These are phyloP conservation scores for Eubasilissa regina DNA, from an alignment of 1,140 invertebrate genomes.

Conservation along the genomic window DNA sequence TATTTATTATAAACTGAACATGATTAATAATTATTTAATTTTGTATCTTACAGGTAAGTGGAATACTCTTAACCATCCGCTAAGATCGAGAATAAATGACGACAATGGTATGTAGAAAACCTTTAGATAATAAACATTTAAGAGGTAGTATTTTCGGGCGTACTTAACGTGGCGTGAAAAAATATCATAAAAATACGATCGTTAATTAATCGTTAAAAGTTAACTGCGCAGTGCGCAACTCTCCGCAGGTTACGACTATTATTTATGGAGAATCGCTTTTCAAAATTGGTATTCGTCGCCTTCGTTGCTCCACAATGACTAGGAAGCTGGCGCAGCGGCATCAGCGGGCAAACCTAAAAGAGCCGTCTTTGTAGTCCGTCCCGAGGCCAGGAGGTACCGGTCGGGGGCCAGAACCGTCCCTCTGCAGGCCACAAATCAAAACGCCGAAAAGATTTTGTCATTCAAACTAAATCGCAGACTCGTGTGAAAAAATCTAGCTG, in stretches of 20 bases:
- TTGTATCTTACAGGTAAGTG: no score
- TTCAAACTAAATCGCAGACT: constrained; percentile 8
- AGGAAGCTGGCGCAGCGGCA: background rate
- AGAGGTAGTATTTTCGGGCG: no score
- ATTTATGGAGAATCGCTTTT: constrained; percentile 9
- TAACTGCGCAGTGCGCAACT: background rate
- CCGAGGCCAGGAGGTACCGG: background rate
- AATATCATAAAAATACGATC: no score
- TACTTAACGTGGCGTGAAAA: no score
- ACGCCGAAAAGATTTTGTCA: constrained; percentile 9
- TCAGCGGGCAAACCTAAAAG: background rate
- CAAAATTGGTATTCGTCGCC: constrained; percentile 21
- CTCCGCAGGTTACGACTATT: background rate
- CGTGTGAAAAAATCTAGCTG: background rate
- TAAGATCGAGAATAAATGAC: no score
- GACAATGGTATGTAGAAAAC: no score
- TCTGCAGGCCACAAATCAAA: constrained; percentile 10
- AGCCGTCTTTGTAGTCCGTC: background rate
- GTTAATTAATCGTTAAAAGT: background rate
- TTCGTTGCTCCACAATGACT: constrained; percentile 1
- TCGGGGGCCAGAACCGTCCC: background rate
- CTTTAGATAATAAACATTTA: no score
- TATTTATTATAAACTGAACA: no score
- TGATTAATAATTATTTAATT: no score
- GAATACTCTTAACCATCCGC: no score